Evolutionary conservation across 30 jellyfish, hydroid and myxozoan species (phyloP).

Genomic region (Hydra vulgaris): DNA sequence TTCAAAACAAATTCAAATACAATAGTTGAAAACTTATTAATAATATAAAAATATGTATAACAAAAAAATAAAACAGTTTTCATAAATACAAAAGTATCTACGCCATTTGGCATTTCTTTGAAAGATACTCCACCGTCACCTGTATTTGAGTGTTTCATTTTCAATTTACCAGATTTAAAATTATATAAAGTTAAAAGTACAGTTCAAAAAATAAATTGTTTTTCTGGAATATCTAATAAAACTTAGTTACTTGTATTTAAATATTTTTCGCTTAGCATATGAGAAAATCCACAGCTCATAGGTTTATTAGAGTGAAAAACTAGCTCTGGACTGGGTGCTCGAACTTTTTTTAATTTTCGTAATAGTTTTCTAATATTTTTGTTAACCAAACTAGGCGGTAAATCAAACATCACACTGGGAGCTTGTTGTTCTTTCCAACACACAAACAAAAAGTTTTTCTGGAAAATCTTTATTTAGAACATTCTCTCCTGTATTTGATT

Average conservation of each 20-base stretch:
- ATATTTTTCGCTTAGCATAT: not conserved
- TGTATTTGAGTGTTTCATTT: not conserved
- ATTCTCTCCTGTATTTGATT: not conserved
- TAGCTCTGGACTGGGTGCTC: not conserved
- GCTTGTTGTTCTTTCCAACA: not conserved
- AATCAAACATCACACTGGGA: not conserved
- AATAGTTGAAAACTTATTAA: too few relatives aligned
- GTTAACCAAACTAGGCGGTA: not conserved
- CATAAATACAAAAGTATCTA: not conserved
- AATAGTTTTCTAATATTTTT: not conserved
- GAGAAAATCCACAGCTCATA: not conserved
- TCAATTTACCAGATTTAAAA: not conserved
- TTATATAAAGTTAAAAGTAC: too few relatives aligned
- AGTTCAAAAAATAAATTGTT: not conserved
- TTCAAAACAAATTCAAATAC: not conserved
- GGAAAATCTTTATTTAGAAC: not conserved
- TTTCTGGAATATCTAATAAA: not conserved
- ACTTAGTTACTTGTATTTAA: not conserved
- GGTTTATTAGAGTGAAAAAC: not conserved
- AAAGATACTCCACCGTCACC: not conserved
- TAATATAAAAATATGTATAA: too few relatives aligned
- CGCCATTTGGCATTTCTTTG: not conserved
- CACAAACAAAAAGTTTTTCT: not conserved
- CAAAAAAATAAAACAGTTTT: not conserved
- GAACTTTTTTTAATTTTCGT: not conserved